Percentiles rank a stretch among this genome's conserved stretches.
Conservation (phyloP, 2,888 invertebrate species). For the Phoronis australis region DNA sequence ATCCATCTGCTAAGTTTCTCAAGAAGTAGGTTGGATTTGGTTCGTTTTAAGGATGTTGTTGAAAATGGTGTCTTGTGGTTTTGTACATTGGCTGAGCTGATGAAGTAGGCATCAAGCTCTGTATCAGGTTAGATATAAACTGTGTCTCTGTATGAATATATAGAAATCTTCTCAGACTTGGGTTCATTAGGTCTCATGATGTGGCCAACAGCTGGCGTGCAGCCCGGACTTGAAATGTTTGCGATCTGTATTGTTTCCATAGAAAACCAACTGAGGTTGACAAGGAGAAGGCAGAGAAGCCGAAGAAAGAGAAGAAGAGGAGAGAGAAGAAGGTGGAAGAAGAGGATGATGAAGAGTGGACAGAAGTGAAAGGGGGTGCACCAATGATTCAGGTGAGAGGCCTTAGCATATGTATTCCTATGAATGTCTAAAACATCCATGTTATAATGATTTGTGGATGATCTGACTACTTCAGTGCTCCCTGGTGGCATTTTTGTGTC, state of each 20-base stretch:
- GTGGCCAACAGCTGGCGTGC: too few species aligned
- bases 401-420: conserved; percentile 11
- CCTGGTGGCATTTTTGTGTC: too few species aligned
- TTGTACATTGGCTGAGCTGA: too few species aligned
- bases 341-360: conserved; percentile 68
- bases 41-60: background rate
- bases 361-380: conserved; percentile 82
- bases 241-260: conserved; percentile 12
- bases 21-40: conserved; percentile 59
- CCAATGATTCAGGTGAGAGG: conserved; percentile 64
- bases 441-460: too few species aligned
- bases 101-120: too few species aligned
- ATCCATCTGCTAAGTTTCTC: conserved; percentile 72
- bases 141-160: too few species aligned
- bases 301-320: conserved; percentile 34
- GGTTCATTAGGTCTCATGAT: too few species aligned
- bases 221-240: too few species aligned
- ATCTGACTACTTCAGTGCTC: too few species aligned
- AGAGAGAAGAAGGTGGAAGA: conserved; percentile 24
- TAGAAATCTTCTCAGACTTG: too few species aligned
- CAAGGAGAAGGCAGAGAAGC: conserved; percentile 59
- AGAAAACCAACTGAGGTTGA: conserved; percentile 63
- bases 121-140: too few species aligned
- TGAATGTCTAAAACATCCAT: too few species aligned
- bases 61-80: background rate